Percentiles rank a stretch among this genome's conserved stretches.
Evolutionary conservation across 2,113 vertebrate genomes (phyloP).

Genomic region (Halichoerus grypus): DNA sequence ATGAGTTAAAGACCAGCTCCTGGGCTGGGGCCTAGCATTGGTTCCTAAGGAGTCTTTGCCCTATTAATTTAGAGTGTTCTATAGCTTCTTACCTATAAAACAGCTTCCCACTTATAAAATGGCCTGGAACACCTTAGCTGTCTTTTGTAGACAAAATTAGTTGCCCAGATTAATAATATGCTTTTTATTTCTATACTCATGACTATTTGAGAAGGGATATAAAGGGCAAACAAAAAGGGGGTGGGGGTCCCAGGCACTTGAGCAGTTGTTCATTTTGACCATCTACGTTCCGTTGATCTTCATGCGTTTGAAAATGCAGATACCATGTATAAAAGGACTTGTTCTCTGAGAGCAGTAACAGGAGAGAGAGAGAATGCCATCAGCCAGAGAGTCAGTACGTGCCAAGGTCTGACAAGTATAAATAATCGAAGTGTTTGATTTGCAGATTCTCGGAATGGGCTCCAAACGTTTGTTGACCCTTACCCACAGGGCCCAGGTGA

Average conservation of each 20-base stretch:
- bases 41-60: background rate
- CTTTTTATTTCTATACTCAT: background rate
- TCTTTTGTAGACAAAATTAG: slow-evolving; percentile 27
- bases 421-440: slow-evolving; percentile 47
- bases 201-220: background rate
- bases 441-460: slow-evolving; percentile 97
- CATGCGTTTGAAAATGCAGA: background rate
- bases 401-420: background rate
- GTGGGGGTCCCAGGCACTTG: too few species aligned
- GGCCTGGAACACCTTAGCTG: background rate
- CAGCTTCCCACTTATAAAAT: background rate
- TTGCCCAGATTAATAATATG: background rate
- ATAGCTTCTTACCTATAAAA: slow-evolving; percentile 10
- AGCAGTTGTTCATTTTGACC: background rate
- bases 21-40: background rate
- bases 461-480: slow-evolving; percentile 96
- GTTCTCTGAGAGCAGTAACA: background rate
- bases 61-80: background rate
- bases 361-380: background rate
- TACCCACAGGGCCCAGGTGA: slow-evolving; percentile 97
- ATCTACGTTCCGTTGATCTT: background rate
- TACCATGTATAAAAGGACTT: background rate
- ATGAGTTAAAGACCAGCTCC: background rate
- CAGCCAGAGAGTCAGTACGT: background rate
- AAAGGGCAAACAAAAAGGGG: background rate